These are phyloP conservation scores for Plutella xylostella DNA, from an alignment of 2,888 invertebrate species.

Conservation along the genomic window DNA sequence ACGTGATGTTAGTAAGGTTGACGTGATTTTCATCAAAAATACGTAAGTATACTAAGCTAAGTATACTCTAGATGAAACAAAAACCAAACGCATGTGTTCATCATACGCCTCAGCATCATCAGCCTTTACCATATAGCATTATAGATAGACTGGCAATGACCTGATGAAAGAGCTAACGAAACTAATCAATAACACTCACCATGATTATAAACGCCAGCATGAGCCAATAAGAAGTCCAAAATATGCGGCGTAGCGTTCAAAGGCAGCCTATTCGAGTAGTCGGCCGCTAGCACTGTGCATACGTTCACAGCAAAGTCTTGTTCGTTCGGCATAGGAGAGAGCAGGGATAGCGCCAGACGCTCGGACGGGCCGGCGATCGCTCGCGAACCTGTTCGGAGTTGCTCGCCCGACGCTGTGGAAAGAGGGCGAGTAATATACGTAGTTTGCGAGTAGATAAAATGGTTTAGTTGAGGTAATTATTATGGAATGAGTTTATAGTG, in stretches of 20 bases:
- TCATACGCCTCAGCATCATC: too few relatives aligned
- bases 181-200: slow-evolving; percentile 66
- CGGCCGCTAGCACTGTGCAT: slow-evolving; percentile 94
- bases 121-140: too few relatives aligned
- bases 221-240: slow-evolving; percentile 89
- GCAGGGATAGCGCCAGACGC: slow-evolving; percentile 87
- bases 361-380: slow-evolving; percentile 71
- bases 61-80: too few relatives aligned
- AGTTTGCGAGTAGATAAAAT: too few relatives aligned
- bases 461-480: too few relatives aligned
- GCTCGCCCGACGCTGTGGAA: slow-evolving; percentile 49
- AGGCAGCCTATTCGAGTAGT: slow-evolving; percentile 89
- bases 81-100: too few relatives aligned
- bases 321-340: slow-evolving; percentile 98
- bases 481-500: too few relatives aligned
- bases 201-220: slow-evolving; percentile 94
- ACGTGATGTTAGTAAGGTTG: too few relatives aligned
- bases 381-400: slow-evolving; percentile 31
- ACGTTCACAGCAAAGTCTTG: slow-evolving; percentile 99
- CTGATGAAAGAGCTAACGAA: too few relatives aligned
- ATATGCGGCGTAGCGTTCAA: slow-evolving; percentile 88
- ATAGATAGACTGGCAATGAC: too few relatives aligned
- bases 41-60: too few relatives aligned
- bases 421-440: slow-evolving; percentile 3
- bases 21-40: too few relatives aligned